phyloP scores from a whole-genome alignment of 2,797 vertebrate species.

The Zonotrichia albicollis region DNA sequence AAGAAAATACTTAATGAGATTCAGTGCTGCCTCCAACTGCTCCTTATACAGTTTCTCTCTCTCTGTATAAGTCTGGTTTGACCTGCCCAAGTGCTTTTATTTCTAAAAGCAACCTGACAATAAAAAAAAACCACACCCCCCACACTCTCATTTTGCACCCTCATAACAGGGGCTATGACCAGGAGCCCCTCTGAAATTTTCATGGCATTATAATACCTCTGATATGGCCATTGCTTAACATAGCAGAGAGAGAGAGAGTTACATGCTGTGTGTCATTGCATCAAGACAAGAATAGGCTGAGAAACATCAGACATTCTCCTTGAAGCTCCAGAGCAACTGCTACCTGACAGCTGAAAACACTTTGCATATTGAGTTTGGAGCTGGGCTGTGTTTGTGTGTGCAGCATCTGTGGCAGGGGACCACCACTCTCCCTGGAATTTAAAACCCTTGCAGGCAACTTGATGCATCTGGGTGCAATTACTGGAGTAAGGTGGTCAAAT shows the following conservation, averaged over 20 bases:
- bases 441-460: conserved; percentile 51
- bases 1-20: neutral
- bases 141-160: neutral
- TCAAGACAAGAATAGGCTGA: conserved; percentile 40
- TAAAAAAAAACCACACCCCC: neutral
- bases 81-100: neutral
- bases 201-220: neutral
- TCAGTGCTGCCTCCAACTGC: neutral
- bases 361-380: conserved; percentile 3
- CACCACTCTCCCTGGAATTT: conserved; percentile 44
- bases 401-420: conserved; percentile 11
- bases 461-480: conserved; percentile 83
- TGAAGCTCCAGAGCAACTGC: conserved; percentile 52
- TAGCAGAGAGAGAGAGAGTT: neutral
- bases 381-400: neutral
- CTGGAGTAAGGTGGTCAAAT: conserved; percentile 66
- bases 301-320: conserved; percentile 34
- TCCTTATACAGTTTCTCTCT: neutral
- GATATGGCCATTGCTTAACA: neutral
- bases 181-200: neutral
- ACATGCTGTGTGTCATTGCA: neutral
- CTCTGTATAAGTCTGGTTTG: neutral
- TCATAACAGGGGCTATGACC: neutral
- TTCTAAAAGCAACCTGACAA: neutral
- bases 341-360: conserved; percentile 63